Conservation (phyloP, 1,140 invertebrate genomes). For the Spodoptera litura region DNA sequence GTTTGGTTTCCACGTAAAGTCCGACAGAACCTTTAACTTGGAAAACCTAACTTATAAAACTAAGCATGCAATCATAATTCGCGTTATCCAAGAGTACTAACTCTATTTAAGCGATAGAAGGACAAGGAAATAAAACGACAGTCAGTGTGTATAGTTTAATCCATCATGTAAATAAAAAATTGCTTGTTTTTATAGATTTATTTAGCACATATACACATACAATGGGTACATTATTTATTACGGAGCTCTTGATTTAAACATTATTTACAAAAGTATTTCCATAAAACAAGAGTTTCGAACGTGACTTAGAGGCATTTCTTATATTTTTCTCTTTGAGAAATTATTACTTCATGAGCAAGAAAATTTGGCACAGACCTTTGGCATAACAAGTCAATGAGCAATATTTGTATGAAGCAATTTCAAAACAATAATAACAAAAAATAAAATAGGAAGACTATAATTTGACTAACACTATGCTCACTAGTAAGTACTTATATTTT, state of each 20-base stretch:
- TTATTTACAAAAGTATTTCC: slow-evolving; percentile 5
- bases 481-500: background rate
- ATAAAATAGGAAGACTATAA: slow-evolving; percentile 30
- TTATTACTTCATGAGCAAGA: slow-evolving; percentile 55
- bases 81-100: background rate
- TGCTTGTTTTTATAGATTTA: slow-evolving; percentile 32
- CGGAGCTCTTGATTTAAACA: slow-evolving; percentile 8
- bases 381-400: slow-evolving; percentile 36
- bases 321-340: slow-evolving; percentile 54
- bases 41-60: background rate
- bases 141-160: background rate
- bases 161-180: background rate
- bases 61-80: slow-evolving; percentile 22
- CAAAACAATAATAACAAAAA: slow-evolving; percentile 9
- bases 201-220: slow-evolving; percentile 40
- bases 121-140: slow-evolving; percentile 18
- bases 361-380: slow-evolving; percentile 56
- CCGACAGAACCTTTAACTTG: background rate
- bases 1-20: slow-evolving; percentile 2
- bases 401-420: slow-evolving; percentile 41
- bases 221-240: slow-evolving; percentile 4
- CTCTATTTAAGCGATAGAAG: background rate
- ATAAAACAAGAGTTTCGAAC: slow-evolving; percentile 2
- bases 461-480: background rate
- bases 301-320: background rate